Conservation (phyloP, 2,113 vertebrate genomes). For the Fulica atra region DNA sequence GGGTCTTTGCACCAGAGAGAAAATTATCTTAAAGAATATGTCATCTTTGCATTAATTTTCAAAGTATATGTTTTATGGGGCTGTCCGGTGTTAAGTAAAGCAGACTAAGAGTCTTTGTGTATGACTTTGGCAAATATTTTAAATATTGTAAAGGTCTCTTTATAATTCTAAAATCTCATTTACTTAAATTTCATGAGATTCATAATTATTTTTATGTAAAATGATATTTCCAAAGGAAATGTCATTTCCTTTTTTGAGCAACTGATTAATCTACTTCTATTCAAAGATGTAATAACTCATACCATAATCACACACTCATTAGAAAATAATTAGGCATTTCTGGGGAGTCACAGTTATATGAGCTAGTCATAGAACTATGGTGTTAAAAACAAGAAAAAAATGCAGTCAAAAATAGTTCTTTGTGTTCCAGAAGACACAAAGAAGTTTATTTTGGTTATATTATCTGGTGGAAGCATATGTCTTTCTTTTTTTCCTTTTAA, state of each 20-base stretch:
- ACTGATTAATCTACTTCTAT: conserved; percentile 43
- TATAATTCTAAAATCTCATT: neutral
- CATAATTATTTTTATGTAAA: conserved; percentile 12
- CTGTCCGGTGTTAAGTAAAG: neutral
- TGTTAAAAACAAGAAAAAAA: neutral
- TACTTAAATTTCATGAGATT: conserved; percentile 23
- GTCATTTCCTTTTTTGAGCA: conserved; percentile 33
- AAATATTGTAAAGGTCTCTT: neutral
- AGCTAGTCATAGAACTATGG: neutral
- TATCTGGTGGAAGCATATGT: neutral
- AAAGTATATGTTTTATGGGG: neutral
- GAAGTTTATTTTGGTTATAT: neutral
- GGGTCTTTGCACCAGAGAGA: neutral
- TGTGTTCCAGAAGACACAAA: neutral
- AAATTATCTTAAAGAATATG: neutral
- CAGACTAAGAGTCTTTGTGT: neutral
- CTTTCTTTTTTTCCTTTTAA: neutral
- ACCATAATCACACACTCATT: neutral
- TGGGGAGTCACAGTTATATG: neutral
- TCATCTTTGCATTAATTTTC: neutral
- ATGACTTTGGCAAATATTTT: neutral
- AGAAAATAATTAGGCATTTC: conserved; percentile 36
- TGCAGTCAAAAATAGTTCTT: neutral
- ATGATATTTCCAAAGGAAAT: conserved; percentile 37
- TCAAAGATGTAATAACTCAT: conserved; percentile 27